Evolutionary conservation across 2,888 invertebrate species (phyloP), one percentile per base, ranked within the genome.

Genomic region (Phalangium opilio): DNA sequence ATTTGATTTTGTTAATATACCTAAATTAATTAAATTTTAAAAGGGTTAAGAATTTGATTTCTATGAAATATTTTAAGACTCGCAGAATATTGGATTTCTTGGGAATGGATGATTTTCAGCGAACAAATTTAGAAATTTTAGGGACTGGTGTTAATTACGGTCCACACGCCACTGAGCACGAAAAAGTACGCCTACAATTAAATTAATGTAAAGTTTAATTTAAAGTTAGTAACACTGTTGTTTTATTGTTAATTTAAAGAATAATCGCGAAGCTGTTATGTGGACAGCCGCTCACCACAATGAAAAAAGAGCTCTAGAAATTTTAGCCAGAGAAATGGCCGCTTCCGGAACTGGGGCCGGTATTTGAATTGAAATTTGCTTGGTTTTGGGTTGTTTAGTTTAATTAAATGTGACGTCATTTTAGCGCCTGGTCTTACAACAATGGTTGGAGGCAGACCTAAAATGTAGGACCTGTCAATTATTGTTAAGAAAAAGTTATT

Each of bases 301-400:
- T n/a, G 62, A 70, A 19, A 68, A 66, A 53, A 65, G 62, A 51
- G 70, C 70, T 3, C 57, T 72, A 36, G 65, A 69, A 49, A 58
- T 70, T 21, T 65, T 71, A 53, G 60, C 68, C 5, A 57, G 64
- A 51, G 71, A 72, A 59, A 63, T 71, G 41, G 71, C 71, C 18
- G 67, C 70, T 36, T 69, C 70, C 44, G 71, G 70, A 10, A 72
- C 71, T 44, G 71, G 71, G 41, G 70, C 70, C 69, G 69, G 67
- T 67, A 53, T 50, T n/a, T n/a, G 58, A 33, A 17, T 19, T 12
- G 7, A 11, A 15, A 10, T 10, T 10, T 15, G 2, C 34, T n/a
- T n/a, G n/a, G n/a, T n/a, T n/a, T n/a, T n/a, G 7, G 15, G 39
- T 32, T 48, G 18, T 48, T 12, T 49, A n/a, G 10, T n/a, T 41